A percentile compares a stretch with the other conserved stretches of the same genome.
phyloP scores from a whole-genome alignment of 2,888 invertebrate species.

The Brachyptera risi region DNA sequence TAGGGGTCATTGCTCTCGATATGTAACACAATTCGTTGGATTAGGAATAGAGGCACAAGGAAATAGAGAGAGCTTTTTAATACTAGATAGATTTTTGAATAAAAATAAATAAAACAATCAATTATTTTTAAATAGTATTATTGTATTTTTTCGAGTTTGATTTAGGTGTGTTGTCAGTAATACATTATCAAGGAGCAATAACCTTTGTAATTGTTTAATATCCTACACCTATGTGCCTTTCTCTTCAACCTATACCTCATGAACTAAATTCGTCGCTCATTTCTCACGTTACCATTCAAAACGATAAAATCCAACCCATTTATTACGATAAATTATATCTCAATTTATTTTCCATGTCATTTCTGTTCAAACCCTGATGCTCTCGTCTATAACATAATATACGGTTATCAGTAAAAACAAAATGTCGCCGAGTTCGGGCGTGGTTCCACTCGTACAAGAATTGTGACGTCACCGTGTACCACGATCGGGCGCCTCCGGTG shows the following conservation, averaged over 20 bases:
- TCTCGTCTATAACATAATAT: too few species aligned
- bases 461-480: too few species aligned
- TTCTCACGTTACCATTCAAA: background rate
- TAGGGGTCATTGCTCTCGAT: background rate
- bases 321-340: too few species aligned
- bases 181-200: background rate
- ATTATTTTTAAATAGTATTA: background rate
- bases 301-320: background rate
- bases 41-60: too few species aligned
- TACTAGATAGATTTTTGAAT: too few species aligned
- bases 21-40: too few species aligned
- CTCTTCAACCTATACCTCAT: conserved; percentile 8
- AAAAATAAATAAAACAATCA: background rate
- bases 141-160: background rate
- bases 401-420: too few species aligned
- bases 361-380: too few species aligned
- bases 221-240: conserved; percentile 10
- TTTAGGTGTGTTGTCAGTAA: background rate
- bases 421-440: too few species aligned
- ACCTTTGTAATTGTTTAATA: conserved; percentile 10
- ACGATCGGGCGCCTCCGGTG: background rate
- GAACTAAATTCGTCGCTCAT: background rate
- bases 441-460: too few species aligned
- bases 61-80: too few species aligned
- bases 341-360: too few species aligned